Conservation (phyloP, 2,888 invertebrate genomes). For the Mycalesis mineus region DNA sequence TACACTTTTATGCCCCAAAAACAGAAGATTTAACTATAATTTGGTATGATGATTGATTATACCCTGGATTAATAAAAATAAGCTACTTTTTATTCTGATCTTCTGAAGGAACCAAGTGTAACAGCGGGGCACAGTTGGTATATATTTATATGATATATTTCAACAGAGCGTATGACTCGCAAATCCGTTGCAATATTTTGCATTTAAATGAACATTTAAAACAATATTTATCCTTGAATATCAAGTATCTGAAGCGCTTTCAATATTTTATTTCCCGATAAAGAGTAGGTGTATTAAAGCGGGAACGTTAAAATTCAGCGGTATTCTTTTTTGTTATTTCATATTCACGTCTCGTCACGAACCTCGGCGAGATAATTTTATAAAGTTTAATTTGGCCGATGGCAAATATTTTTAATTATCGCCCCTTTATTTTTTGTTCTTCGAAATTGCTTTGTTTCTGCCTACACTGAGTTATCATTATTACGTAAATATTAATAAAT, state of each 20-base stretch:
- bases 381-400: background rate
- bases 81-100: no score
- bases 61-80: no score
- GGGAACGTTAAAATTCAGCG: background rate
- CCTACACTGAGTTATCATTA: background rate
- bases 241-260: background rate
- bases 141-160: background rate
- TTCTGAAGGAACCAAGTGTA: background rate
- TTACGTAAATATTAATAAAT: no score
- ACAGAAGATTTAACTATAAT: no score
- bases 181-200: background rate
- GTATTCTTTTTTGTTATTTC: background rate
- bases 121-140: background rate
- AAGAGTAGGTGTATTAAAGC: background rate
- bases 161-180: background rate
- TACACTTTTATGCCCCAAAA: no score
- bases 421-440: background rate
- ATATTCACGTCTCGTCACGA: background rate
- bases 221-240: background rate
- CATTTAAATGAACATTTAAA: background rate
- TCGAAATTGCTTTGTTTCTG: background rate
- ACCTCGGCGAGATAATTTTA: constrained; percentile 1
- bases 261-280: constrained; percentile 3
- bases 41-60: no score
- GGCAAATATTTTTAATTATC: background rate